Evolutionary conservation across 1,140 invertebrate genomes (phyloP).

Genomic region (Mesaphorura yosii): DNA sequence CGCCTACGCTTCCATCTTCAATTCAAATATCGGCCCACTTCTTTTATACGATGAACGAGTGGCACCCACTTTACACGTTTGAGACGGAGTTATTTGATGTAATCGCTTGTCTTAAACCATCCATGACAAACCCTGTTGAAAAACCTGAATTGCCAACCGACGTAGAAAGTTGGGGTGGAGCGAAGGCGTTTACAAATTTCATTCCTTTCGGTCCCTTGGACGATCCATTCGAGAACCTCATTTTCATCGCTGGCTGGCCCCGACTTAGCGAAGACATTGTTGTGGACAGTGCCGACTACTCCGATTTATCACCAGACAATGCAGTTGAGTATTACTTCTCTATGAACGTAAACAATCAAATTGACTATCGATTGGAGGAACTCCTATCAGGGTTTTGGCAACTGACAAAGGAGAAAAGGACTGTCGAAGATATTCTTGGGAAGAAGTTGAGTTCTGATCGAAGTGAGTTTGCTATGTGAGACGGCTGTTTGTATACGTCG

Average conservation of each 20-base stretch:
- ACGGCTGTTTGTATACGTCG: too few relatives aligned
- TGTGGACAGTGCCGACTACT: slow-evolving; percentile 73
- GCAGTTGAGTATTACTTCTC: slow-evolving; percentile 56
- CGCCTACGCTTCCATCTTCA: slow-evolving; percentile 46
- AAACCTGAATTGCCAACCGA: not conserved
- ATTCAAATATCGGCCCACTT: slow-evolving; percentile 66
- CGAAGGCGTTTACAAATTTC: slow-evolving; percentile 12
- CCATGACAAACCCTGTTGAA: too few relatives aligned
- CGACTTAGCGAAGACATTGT: slow-evolving; percentile 71
- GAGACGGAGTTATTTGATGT: slow-evolving; percentile 33
- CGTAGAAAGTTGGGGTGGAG: not conserved
- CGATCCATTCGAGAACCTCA: slow-evolving; percentile 50
- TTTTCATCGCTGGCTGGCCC: slow-evolving; percentile 77
- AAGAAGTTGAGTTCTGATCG: slow-evolving; percentile 38
- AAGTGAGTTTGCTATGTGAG: not conserved
- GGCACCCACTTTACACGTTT: slow-evolving; percentile 49
- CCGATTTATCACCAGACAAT: slow-evolving; percentile 72
- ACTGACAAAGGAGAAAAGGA: slow-evolving; percentile 39
- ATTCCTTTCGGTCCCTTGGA: slow-evolving; percentile 27
- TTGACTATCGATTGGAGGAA: slow-evolving; percentile 53
- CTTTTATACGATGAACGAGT: slow-evolving; percentile 66
- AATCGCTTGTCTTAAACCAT: not conserved
- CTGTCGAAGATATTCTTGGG: slow-evolving; percentile 47
- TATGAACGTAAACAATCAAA: slow-evolving; percentile 44
- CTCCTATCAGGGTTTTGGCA: slow-evolving; percentile 47